Evolutionary conservation across 2,797 vertebrate genomes (phyloP), one percentile per base, ranked within the genome.

Genomic region (Acanthornis magna): DNA sequence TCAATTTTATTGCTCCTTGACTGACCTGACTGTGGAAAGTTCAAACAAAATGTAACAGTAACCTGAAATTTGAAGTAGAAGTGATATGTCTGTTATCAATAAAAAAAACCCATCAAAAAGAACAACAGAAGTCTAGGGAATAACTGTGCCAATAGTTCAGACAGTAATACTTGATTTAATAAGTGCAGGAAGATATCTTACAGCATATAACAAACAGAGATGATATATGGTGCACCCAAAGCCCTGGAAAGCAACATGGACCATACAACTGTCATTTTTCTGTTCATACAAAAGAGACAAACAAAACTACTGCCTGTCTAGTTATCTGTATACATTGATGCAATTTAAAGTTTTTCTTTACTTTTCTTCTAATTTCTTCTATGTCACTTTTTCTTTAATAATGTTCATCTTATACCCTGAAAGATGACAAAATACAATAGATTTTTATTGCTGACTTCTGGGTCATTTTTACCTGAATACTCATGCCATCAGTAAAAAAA

Each of bases 131-230:
- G 10, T 73, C 21, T 43, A 75, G 42, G 40, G 85, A 73, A 78
- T 70, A 72, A 21, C 2, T 58, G 13, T 67, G 8, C 8, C 54
- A 43, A 23, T 58, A 87, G 32, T 63, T 87, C 81, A 95, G 73
- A 57, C 16, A 65, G 82, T 70, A 85, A 80, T 1, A 65, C 61
- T 88, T 89, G 60, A 61, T 96, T 94, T 87, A 88, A 30, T 73
- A 77, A 67, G 16, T 81, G 23, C 36, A 91, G 77, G 36, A 95
- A 63, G 32, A n/a, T 81, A 70, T 57, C 54, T 75, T 65, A 34
- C 40, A 65, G 4, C 5, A 34, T 27, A 72, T 34, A 88, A 30
- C 42, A 91, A 55, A 65, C 23, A 66, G 61, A 89, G 47, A 32
- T 66, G 12, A 77, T 80, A 55, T 16, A n/a, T 22, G 13, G 10